Base-by-base conservation (phyloP, 2,113 vertebrate species). In the Tichodroma muraria region DNA sequence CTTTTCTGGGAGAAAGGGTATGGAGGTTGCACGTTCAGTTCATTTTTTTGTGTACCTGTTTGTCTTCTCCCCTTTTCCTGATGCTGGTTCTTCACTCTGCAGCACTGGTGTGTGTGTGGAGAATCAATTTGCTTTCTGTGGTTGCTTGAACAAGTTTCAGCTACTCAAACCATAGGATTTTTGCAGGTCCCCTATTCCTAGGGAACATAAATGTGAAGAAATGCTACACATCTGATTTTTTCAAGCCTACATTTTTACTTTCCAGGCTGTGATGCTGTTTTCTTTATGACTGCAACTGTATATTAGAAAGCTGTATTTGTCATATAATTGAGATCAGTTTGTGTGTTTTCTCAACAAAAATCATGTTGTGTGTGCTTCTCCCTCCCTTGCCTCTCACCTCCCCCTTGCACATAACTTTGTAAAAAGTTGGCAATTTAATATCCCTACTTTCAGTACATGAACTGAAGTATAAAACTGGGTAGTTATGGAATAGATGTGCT, bases 341-440 rank as follows among this genome's bases (percentile, higher is more conserved):
- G 70, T 73, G 8, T 28, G 21, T 60, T 79, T 52, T 56, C 31
- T 71, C 53, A 47, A 22, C 15, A 61, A 85, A 75, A 37, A 24
- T 49, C 27, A 19, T 5, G 4, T 12, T 63, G 27, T 5, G 10
- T 63, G 27, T 5, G 10, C 21, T 78, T 23, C 40, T 79, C 8
- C 17, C 47, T 69, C 28, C 53, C 49, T 80, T 79, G 31, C 22
- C 15, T 78, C 69, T 72, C n/a, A 28, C 6, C 27, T 56, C 23
- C 23, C 9, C 16, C 8, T 63, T 38, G 10, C 13, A 10, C 1
- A 1, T 35, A 31, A 53, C 37, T 76, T 71, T 0, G 2, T 56
- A 49, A 60, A 72, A 65, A 40, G 25, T 27, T 70, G 61, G 9
- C 21, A 10, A 1, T 86, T 90, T 35, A 17, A 6, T 54, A 40